These are phyloP conservation scores for Hypanus sabinus DNA, from an alignment of 2,113 vertebrate species.

Conservation along the genomic window DNA sequence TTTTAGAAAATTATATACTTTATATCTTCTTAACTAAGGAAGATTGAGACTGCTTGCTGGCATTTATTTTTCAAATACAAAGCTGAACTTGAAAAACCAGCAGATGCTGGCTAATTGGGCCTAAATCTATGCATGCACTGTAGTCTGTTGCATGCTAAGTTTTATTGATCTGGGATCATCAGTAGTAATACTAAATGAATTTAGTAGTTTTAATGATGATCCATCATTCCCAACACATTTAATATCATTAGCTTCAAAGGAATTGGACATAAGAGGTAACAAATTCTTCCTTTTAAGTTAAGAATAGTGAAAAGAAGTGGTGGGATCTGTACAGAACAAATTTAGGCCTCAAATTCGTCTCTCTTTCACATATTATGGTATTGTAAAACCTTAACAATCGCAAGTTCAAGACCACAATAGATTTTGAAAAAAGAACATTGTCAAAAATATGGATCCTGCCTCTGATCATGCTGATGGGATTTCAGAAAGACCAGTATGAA, in stretches of 20 bases:
- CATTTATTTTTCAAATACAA: background rate
- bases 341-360: background rate
- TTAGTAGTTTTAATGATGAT: background rate
- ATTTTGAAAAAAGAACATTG: background rate
- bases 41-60: background rate
- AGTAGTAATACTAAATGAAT: background rate
- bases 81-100: background rate
- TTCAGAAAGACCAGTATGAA: background rate
- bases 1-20: background rate
- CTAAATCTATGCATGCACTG: background rate
- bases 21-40: background rate
- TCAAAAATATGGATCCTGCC: background rate
- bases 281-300: background rate
- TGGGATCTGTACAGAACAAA: background rate
- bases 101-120: too few species aligned
- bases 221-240: background rate
- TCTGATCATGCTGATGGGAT: background rate
- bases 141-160: background rate
- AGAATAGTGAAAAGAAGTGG: background rate
- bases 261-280: background rate
- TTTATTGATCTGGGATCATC: background rate
- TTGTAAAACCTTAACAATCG: background rate
- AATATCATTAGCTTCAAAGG: background rate
- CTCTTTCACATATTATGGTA: background rate
- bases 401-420: background rate